A percentile compares a stretch with the other conserved stretches of the same genome.
Conservation (phyloP, 2,113 vertebrate species). For the Paradoxurus hermaphroditus region DNA sequence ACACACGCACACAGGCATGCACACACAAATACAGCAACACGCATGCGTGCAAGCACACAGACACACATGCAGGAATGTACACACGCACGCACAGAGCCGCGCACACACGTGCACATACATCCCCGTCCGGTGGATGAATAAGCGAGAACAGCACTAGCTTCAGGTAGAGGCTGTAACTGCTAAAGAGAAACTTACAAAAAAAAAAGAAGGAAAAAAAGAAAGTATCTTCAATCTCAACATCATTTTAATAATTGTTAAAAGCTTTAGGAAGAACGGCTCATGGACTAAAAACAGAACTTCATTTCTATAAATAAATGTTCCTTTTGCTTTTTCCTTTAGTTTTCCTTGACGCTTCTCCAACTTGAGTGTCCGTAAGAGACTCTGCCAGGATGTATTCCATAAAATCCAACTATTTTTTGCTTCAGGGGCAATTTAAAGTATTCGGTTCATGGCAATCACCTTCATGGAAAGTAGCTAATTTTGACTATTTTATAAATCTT, state of each 20-base stretch:
- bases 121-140: not conserved
- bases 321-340: not conserved
- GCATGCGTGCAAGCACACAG: no score
- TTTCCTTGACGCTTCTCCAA: not conserved
- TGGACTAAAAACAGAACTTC: not conserved
- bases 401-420: no score
- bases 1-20: no score
- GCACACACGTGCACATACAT: not conserved
- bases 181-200: not conserved
- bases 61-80: no score
- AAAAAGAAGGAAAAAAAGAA: not conserved
- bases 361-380: not conserved
- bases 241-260: not conserved
- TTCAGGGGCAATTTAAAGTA: no score
- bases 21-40: no score
- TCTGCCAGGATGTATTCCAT: not conserved
- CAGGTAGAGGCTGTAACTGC: not conserved
- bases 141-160: not conserved
- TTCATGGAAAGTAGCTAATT: not conserved
- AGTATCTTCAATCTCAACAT: not conserved
- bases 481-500: slow-evolving; percentile 8
- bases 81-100: no score
- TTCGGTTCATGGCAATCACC: no score
- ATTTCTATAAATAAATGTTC: not conserved
- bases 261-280: not conserved